phyloP scores from a whole-genome alignment of 2,113 vertebrate species.

The Percopsis transmontana region DNA sequence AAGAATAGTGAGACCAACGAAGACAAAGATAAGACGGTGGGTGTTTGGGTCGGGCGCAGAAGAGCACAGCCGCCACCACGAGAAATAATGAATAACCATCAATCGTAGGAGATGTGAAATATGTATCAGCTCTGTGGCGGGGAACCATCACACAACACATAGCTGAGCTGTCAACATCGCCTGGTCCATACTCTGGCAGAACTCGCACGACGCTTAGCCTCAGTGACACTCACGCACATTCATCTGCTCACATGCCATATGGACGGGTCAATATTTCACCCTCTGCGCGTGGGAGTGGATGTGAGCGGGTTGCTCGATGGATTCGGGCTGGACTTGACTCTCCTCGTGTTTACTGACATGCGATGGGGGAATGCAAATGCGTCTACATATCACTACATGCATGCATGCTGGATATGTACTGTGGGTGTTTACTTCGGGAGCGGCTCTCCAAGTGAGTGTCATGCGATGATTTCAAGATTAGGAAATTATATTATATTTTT shows the following conservation, averaged over 20 bases:
- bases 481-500: too few relatives aligned
- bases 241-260: constrained; percentile 24
- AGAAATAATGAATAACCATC: constrained; percentile 27
- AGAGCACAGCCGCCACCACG: background rate
- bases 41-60: background rate
- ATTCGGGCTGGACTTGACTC: background rate
- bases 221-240: constrained; percentile 7
- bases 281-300: background rate
- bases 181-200: constrained; percentile 17
- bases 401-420: background rate
- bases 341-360: background rate
- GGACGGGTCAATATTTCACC: constrained; percentile 15
- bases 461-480: too few relatives aligned
- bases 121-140: constrained; percentile 30
- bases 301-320: constrained; percentile 8
- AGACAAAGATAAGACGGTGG: background rate
- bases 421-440: too few relatives aligned
- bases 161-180: constrained; percentile 6
- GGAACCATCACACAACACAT: background rate
- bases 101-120: constrained; percentile 16
- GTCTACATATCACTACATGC: background rate
- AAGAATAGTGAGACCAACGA: too few relatives aligned
- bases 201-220: constrained; percentile 30
- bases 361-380: background rate
- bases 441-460: too few relatives aligned